Evolutionary conservation across 2,888 invertebrate species (phyloP).

Genomic region (Phyllotreta cruciferae): DNA sequence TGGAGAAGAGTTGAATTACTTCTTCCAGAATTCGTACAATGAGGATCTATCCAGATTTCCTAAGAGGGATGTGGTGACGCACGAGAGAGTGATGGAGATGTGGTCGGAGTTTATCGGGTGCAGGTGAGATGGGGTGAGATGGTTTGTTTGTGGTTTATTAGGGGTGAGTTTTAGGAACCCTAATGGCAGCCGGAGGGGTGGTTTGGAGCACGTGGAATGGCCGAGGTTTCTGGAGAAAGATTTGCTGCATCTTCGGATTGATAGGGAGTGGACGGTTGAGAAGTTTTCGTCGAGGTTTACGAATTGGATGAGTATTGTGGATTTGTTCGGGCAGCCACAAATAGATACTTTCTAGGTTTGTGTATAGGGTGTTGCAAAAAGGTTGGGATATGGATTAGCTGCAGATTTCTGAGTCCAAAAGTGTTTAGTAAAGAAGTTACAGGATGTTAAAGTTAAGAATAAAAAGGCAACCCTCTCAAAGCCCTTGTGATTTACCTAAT

Average conservation of each 20-base stretch:
- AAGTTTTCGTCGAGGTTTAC: constrained; percentile 10
- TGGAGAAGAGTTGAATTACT: constrained; percentile 24
- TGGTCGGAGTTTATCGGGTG: constrained; percentile 27
- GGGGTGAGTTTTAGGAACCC: constrained; percentile 27
- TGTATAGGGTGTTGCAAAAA: too few relatives aligned
- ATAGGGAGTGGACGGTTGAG: constrained; percentile 1
- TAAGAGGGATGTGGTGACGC: constrained; percentile 18
- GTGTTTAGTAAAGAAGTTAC: too few relatives aligned
- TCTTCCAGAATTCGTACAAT: constrained; percentile 20
- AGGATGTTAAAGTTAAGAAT: too few relatives aligned
- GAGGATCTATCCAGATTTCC: constrained; percentile 15
- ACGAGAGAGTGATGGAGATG: constrained; percentile 16
- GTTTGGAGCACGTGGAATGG: constrained; percentile 11
- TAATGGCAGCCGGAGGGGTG: background rate
- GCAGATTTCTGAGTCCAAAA: too few relatives aligned
- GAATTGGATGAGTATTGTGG: constrained; percentile 7
- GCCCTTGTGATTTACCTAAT: too few relatives aligned
- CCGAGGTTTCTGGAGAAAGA: constrained; percentile 19
- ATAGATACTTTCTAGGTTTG: constrained; percentile 22
- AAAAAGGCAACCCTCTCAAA: too few relatives aligned
- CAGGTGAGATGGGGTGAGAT: constrained; percentile 2
- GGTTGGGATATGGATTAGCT: too few relatives aligned
- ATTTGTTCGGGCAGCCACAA: constrained; percentile 1
- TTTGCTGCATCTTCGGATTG: constrained; percentile 17
- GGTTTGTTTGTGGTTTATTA: background rate